Base-by-base conservation (phyloP, 1,140 invertebrate genomes). In the Gryon sp. region DNA sequence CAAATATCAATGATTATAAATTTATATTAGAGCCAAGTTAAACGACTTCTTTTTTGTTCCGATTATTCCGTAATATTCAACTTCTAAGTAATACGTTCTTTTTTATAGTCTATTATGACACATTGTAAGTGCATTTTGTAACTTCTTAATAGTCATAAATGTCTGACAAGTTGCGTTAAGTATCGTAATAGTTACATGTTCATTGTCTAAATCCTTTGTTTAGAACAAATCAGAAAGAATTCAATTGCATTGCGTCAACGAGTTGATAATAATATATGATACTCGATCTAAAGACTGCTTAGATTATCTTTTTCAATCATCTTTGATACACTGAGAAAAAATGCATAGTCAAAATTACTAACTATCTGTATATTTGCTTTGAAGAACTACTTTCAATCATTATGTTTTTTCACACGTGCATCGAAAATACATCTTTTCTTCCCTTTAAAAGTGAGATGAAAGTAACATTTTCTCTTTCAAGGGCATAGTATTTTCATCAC, bases 191-290 rank as follows among this genome's bases (percentile, higher is more conserved):
- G 16, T 34, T 22, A 9, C 28, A 15, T 38, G 28, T 7, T 60
- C 53, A 34, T 60, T 60, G 53, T 52, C 34, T 34, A 14, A 43
- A 24, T 43, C 65, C 19, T 69, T 69, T 69, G 53, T 69, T 69
- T 34, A 38, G 11, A 28, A n/a, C 11, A 32, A 57, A 26, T 43
- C 20, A 14, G 40, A 45, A 53, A 50, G 41, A 41, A 41, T 22
- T 48, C n/a, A 32, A 14, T 11, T 12, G 26, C 45, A 22, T 59
- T 60, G 22, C 34, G 22, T 12, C 41, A 59, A 69, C 50, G 43
- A 1, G 8, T 43, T 52, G 53, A 59, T 50, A 68, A 66, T 66
- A 28, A 55, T 52, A 46, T 15, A 14, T 22, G 32, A 30, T 57
- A 30, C 46, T 11, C 30, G 8, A 43, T 52, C 63, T 68, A 19